Evolutionary conservation across 2,113 vertebrate species (phyloP), one percentile per base, ranked within the genome.

Genomic region (Ictalurus furcatus): DNA sequence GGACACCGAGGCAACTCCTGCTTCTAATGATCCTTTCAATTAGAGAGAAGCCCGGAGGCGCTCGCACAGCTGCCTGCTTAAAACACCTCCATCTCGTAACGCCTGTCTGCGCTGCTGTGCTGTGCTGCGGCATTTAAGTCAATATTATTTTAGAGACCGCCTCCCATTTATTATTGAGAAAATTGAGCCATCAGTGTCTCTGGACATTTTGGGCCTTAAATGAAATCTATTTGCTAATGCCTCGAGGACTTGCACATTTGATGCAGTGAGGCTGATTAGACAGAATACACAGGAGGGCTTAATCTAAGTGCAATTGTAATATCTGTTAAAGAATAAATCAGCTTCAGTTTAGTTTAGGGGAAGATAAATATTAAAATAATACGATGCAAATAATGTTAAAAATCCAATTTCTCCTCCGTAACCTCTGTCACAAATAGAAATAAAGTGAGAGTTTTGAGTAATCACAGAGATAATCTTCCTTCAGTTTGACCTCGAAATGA

Each of bases 21-120:
- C 88, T 90, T 86, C 88, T 90, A 91, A 91, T 91, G 90, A 91
- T 91, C 73, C 91, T 92, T 91, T 92, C 92, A 93, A 92, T 93
- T 92, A 91, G 89, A 89, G 86, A 63, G 65, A 63, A 88, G 85
- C 89, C 87, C 88, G 56, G 84, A 89, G 88, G 92, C 90, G 85
- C 65, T 65, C 89, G n/a, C 83, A 61, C 90, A 92, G 89, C 84
- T 89, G 89, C 89, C 86, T 90, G 92, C 86, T 89, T 88, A 84
- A 91, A 89, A 80, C 87, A 79, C 85, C 89, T 89, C 86, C 83
- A 28, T 90, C 85, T 87, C 78, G 73, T 25, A 87, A 84, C 59
- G 81, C 89, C 87, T 88, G 88, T 88, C 89, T 86, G 88, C 84
- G 85, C 89, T 61, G 67, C 85, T 78, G 83, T 86, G 37, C 74